Evolutionary conservation across 1,140 invertebrate genomes (phyloP).

Genomic region (Vollenhovia emeryi): DNA sequence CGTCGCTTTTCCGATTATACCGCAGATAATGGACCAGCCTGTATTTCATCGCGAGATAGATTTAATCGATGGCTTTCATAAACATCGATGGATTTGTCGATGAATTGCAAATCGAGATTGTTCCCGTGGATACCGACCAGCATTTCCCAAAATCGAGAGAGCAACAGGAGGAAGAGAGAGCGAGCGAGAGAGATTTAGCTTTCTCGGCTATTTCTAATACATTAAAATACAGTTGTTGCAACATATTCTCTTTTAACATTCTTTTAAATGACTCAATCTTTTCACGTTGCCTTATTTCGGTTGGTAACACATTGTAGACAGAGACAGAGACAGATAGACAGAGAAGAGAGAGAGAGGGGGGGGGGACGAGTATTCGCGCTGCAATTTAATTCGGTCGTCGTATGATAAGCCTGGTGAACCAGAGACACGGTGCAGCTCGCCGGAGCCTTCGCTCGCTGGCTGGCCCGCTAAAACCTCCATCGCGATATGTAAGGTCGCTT

Average conservation of each 20-base stretch:
- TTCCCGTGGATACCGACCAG: background rate
- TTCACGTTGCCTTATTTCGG: no score
- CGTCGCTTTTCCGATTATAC: slow-evolving; percentile 11
- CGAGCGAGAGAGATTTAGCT: no score
- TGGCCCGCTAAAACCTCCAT: slow-evolving; percentile 17
- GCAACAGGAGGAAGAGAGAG: background rate
- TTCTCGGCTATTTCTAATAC: no score
- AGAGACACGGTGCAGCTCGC: slow-evolving; percentile 60
- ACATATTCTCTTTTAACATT: no score
- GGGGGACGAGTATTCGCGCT: background rate
- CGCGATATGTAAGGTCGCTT: slow-evolving; percentile 61
- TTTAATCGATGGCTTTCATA: slow-evolving; percentile 29
- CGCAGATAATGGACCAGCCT: background rate
- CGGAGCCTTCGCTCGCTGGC: slow-evolving; percentile 44
- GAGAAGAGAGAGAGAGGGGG: no score
- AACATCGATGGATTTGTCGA: background rate
- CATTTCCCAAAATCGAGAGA: slow-evolving; percentile 10
- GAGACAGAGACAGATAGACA: no score
- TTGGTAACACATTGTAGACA: no score
- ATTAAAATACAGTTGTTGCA: no score
- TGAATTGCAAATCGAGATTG: slow-evolving; percentile 24
- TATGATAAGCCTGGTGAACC: slow-evolving; percentile 67
- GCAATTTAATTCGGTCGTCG: slow-evolving; percentile 51
- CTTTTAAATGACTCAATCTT: no score
- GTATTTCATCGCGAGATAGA: slow-evolving; percentile 14